Base-by-base conservation (phyloP, 2,888 invertebrate species). In the Stenurella melanura region DNA sequence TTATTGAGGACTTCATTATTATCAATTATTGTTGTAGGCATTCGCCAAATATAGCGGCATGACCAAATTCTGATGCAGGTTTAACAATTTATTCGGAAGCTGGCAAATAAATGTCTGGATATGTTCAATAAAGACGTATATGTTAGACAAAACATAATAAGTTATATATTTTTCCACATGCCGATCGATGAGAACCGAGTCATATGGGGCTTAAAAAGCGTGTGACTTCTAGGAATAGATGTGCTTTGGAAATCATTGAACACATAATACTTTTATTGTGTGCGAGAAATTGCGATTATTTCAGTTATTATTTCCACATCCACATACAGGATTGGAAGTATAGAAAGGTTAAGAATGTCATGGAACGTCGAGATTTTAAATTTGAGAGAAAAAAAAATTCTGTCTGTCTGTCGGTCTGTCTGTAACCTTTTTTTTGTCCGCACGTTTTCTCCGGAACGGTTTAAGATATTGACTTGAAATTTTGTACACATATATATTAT, bases 1-100 rank as follows among this genome's bases (percentile, higher is more conserved):
- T 78, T 77, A 83, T 78, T 79, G 77, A 78, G 82, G 78, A 79
- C 80, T 85, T 84, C 81, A 67, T 83, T 82, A 83, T 83, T 83
- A 81, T 82, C 80, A 83, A 82, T 69, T 69, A 73, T 76, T 73
- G 72, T 72, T 54, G 72, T 54, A 26, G 63, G 72, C 12, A 61
- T 19, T 34, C 54, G 26, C 72, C 72, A 54, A 72, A 72, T 72
- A 63, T 26, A 63, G 72, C 6, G 17, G 15, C 19, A 69, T 69
- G 70, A 70, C 70, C 70, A 60, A 70, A 60, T 70, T 70, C 70
- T 70, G 42, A 18, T 19, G 34, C 70, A 18, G 50, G 17, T 57
- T 54, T 58, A 21, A 11, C n/a, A 34, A 70, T 70, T 58, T 70
- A 70, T 26, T 64, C n/a, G n/a, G 5, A 34, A 34, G 7, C 34